A percentile compares a stretch with the other conserved stretches of the same genome.
Evolutionary conservation across 1,140 invertebrate species (phyloP).

Genomic region (Bombus turneri): DNA sequence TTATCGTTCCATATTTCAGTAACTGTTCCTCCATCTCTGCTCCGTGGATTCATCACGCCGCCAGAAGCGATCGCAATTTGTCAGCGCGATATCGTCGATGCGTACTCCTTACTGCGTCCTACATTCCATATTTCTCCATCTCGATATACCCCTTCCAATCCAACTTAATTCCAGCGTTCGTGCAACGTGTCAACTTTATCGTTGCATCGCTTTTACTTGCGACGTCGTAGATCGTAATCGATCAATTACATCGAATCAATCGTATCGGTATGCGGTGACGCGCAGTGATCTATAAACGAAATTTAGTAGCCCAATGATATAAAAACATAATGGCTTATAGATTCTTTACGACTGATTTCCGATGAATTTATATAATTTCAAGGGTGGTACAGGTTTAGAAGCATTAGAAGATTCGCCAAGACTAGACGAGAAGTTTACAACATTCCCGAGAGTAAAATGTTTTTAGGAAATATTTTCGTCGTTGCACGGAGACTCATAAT

Average conservation of each 20-base stretch:
- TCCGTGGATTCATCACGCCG: slow-evolving; percentile 12
- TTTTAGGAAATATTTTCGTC: no score
- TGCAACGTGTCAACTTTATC: not conserved
- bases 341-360: no score
- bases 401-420: no score
- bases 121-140: not conserved
- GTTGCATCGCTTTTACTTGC: not conserved
- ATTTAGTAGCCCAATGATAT: not conserved
- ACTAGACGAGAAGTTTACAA: no score
- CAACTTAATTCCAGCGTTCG: not conserved
- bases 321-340: not conserved
- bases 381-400: no score
- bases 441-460: no score
- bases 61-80: slow-evolving; percentile 25
- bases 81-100: not conserved
- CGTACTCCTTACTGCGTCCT: not conserved
- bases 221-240: not conserved
- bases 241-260: not conserved
- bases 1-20: slow-evolving; percentile 25
- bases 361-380: no score
- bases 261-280: not conserved
- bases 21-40: slow-evolving; percentile 1
- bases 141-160: not conserved
- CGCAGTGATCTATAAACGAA: not conserved
- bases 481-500: no score